Evolutionary conservation across 2,888 invertebrate species (phyloP).

Genomic region (Ophraella communa): DNA sequence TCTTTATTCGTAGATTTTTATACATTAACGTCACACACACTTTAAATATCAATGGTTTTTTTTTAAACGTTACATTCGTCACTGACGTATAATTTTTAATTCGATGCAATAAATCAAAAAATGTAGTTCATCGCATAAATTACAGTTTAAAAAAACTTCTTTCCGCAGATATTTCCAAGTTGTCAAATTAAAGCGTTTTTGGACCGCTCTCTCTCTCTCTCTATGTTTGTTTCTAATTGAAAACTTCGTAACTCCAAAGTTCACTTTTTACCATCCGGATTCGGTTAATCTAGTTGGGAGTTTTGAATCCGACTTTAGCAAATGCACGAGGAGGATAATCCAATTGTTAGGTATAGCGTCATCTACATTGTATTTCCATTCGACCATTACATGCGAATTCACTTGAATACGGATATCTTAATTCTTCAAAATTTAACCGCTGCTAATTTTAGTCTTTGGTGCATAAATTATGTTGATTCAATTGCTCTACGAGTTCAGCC

Average conservation of each 20-base stretch:
- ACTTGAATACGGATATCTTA: constrained; percentile 44
- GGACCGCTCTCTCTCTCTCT: constrained; percentile 10
- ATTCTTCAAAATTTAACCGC: constrained; percentile 38
- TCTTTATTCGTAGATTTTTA: no score
- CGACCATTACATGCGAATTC: constrained; percentile 50
- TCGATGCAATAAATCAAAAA: no score
- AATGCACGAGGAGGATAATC: constrained; percentile 34
- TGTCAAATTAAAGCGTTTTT: constrained; percentile 10
- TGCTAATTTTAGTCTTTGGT: not conserved
- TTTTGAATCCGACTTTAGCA: constrained; percentile 17
- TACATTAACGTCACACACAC: no score
- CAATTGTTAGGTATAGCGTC: constrained; percentile 37
- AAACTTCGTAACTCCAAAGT: constrained; percentile 24
- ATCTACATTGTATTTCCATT: constrained; percentile 47
- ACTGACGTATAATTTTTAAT: no score
- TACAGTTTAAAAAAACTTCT: not conserved
- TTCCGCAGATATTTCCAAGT: no score
- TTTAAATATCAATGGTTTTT: no score
- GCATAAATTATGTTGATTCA: no score
- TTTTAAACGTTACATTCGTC: no score
- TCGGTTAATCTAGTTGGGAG: constrained; percentile 19
- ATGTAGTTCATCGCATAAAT: not conserved
- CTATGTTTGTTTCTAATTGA: constrained; percentile 24
- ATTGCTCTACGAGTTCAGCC: no score
- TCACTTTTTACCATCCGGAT: constrained; percentile 13